Evolutionary conservation across 37 sponge, comb jelly and placozoan species (phyloP).

Genomic region (Geodia barretti): DNA sequence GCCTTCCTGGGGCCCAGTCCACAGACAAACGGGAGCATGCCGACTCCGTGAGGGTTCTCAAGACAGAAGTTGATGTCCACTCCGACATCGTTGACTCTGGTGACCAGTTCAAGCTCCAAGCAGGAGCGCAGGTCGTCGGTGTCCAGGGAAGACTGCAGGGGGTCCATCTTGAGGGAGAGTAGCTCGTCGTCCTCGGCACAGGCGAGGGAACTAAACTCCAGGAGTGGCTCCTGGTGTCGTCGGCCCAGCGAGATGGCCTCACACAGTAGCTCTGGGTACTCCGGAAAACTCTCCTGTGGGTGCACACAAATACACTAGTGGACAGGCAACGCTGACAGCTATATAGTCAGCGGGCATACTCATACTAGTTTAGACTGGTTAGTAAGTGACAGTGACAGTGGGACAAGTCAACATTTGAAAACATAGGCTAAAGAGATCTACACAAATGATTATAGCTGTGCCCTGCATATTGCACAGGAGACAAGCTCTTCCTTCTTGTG

Average conservation of each 20-base stretch:
- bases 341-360: too few relatives aligned
- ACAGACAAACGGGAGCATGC: constrained; percentile 79
- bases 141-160: constrained; percentile 61
- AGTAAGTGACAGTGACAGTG: too few relatives aligned
- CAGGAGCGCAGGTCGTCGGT: constrained; percentile 58
- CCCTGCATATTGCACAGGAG: too few relatives aligned
- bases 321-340: too few relatives aligned
- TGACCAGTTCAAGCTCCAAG: constrained; percentile 79
- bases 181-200: constrained; percentile 64
- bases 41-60: constrained; percentile 71
- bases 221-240: constrained; percentile 80
- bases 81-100: constrained; percentile 83
- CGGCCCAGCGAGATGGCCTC: constrained; percentile 91
- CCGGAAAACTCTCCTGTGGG: constrained; percentile 82
- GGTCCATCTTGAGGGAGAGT: constrained; percentile 66
- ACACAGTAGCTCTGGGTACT: constrained; percentile 70
- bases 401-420: too few relatives aligned
- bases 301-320: too few relatives aligned
- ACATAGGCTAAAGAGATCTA: too few relatives aligned
- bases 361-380: too few relatives aligned
- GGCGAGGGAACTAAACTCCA: constrained; percentile 79
- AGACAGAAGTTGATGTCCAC: constrained; percentile 88
- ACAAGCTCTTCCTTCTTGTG: too few relatives aligned
- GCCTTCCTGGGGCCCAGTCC: constrained; percentile 98
- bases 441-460: too few relatives aligned